A percentile compares a stretch with the other conserved stretches of the same genome.
These are phyloP conservation scores for Radopholus similis DNA, from an alignment of 1,140 invertebrate species.

Conservation along the genomic window DNA sequence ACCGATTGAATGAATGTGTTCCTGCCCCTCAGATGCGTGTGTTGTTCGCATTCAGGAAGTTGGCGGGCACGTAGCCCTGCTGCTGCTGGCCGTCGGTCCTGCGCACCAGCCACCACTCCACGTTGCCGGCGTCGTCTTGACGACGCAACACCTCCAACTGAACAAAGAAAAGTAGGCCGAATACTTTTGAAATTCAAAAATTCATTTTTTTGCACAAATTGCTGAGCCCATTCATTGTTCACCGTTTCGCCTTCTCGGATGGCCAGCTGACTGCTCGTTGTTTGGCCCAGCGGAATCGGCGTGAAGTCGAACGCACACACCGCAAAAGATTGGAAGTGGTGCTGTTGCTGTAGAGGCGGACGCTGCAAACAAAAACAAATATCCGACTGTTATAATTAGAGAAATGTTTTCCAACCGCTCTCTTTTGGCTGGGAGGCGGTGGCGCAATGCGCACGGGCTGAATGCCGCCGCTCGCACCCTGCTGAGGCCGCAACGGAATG, in stretches of 20 bases:
- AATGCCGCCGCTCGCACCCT: neutral
- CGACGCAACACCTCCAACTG: conserved; percentile 12
- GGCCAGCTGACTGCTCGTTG: conserved; percentile 13
- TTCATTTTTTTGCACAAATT: too few relatives aligned
- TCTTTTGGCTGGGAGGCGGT: conserved; percentile 19
- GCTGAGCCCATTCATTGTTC: neutral
- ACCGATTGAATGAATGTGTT: too few relatives aligned
- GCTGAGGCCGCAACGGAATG: neutral
- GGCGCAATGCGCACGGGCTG: conserved; percentile 15
- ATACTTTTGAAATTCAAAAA: neutral
- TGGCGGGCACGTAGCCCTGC: conserved; percentile 23
- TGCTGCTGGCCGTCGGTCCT: neutral
- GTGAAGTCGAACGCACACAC: conserved; percentile 21
- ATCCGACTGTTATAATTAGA: neutral
- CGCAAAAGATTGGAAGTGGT: neutral
- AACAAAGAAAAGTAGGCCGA: too few relatives aligned
- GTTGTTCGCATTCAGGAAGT: neutral
- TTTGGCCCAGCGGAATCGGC: neutral
- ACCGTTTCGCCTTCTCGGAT: conserved; percentile 13
- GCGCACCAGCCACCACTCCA: conserved; percentile 21
- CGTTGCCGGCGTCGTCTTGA: conserved; percentile 24
- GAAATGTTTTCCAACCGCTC: neutral
- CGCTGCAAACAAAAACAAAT: too few relatives aligned
- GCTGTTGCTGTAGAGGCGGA: neutral
- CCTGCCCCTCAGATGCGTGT: neutral